Evolutionary conservation across 2,888 invertebrate species (phyloP).

Genomic region (Acheta domesticus): DNA sequence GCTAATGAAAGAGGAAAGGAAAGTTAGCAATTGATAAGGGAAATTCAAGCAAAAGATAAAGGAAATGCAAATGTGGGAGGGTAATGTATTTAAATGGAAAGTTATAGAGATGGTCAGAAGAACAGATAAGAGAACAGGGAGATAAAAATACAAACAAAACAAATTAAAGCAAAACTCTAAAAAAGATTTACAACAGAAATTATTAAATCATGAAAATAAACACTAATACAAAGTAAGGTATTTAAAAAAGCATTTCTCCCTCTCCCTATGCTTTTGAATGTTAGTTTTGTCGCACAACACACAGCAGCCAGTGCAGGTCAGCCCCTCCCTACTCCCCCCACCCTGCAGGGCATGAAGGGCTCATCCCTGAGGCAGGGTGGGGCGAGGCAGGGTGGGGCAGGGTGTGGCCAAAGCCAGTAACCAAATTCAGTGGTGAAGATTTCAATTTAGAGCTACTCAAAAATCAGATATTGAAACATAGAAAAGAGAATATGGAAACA

Average conservation of each 20-base stretch:
- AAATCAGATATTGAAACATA: constrained; percentile 9
- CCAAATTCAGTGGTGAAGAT: background rate
- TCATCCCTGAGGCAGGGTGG: background rate
- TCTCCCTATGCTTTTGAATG: background rate
- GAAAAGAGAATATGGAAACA: background rate
- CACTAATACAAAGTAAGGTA: background rate
- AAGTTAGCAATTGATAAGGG: constrained; percentile 27
- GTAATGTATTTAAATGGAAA: background rate
- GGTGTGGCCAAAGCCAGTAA: background rate
- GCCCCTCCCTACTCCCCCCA: too few relatives aligned
- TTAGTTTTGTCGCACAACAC: background rate
- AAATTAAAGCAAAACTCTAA: background rate
- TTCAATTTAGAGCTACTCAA: background rate
- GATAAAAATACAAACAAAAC: background rate
- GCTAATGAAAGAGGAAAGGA: constrained; percentile 28
- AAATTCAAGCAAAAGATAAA: constrained; percentile 35
- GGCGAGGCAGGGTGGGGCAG: background rate
- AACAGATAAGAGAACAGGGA: background rate
- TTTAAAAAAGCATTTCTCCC: background rate
- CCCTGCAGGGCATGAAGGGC: background rate
- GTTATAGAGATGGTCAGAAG: background rate
- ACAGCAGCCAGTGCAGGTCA: background rate
- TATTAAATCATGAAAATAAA: background rate
- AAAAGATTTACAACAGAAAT: constrained; percentile 18
- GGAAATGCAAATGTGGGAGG: constrained; percentile 28